Evolutionary conservation across 2,797 vertebrate genomes (phyloP).

Genomic region (Pipistrellus pygmaeus): DNA sequence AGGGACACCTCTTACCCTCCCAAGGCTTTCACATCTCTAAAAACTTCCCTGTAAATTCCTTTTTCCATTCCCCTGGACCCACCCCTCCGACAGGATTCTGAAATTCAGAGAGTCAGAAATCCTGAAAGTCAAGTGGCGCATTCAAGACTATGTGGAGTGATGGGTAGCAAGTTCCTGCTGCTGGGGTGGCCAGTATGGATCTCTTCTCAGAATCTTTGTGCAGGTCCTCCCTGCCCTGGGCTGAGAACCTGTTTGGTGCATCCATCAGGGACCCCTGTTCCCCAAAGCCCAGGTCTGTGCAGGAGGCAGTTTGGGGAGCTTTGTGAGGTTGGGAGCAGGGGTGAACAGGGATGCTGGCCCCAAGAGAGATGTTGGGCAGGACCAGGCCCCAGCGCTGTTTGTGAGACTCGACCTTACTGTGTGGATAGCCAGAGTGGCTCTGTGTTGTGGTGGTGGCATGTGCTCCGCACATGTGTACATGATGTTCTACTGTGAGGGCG

Average conservation of each 20-base stretch:
- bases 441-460: not conserved
- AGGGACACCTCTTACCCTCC: not conserved
- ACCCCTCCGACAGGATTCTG: not conserved
- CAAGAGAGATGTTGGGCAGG: not conserved
- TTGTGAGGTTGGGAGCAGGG: too few species aligned
- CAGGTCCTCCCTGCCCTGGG: not conserved
- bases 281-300: not conserved
- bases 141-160: not conserved
- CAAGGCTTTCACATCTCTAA: not conserved
- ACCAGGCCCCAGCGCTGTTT: not conserved
- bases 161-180: not conserved
- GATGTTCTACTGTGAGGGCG: rapidly evolving
- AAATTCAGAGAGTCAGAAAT: not conserved
- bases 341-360: not conserved
- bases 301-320: not conserved
- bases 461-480: not conserved
- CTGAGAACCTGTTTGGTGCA: not conserved
- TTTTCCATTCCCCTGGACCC: not conserved
- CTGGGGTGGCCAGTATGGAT: not conserved
- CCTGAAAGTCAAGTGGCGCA: not conserved
- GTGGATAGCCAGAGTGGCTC: not conserved
- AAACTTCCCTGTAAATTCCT: not conserved
- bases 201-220: not conserved
- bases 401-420: not conserved
- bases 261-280: not conserved